Conservation (phyloP, 2,113 vertebrate genomes). For the Scalopus aquaticus region DNA sequence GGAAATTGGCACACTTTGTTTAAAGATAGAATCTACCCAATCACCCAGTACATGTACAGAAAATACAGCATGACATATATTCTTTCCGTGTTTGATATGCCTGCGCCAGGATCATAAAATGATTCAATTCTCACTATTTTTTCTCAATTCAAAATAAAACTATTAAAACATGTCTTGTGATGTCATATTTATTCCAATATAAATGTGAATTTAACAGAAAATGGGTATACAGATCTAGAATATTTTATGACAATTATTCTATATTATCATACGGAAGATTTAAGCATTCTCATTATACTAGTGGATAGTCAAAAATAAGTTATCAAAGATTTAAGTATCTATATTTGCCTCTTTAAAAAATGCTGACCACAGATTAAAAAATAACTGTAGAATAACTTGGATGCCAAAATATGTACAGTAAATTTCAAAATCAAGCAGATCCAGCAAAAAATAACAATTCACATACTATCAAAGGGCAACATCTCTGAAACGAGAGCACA, state of each 20-base stretch:
- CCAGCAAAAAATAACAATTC: not conserved
- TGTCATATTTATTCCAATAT: not conserved
- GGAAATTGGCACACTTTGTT: not conserved
- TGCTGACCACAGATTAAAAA: not conserved
- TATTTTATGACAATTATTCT: not conserved
- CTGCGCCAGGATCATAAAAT: not conserved
- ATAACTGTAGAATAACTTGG: not conserved
- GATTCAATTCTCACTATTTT: not conserved
- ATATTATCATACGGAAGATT: not conserved
- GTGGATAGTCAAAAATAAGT: not conserved
- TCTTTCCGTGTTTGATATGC: not conserved
- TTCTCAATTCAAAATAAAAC: not conserved
- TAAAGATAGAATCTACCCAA: not conserved
- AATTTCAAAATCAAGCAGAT: not conserved
- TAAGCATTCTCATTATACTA: not conserved
- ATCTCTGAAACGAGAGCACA: not conserved
- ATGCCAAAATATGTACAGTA: not conserved
- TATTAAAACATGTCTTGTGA: not conserved
- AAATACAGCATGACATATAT: not conserved
- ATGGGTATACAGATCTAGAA: not conserved
- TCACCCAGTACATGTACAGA: not conserved
- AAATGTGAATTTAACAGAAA: constrained; percentile 12
- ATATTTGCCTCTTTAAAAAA: not conserved
- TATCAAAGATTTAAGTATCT: not conserved
- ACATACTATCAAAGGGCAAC: not conserved